Evolutionary conservation across 2,113 vertebrate species (phyloP), one percentile per base, ranked within the genome.

Genomic region (Podarcis cretensis): DNA sequence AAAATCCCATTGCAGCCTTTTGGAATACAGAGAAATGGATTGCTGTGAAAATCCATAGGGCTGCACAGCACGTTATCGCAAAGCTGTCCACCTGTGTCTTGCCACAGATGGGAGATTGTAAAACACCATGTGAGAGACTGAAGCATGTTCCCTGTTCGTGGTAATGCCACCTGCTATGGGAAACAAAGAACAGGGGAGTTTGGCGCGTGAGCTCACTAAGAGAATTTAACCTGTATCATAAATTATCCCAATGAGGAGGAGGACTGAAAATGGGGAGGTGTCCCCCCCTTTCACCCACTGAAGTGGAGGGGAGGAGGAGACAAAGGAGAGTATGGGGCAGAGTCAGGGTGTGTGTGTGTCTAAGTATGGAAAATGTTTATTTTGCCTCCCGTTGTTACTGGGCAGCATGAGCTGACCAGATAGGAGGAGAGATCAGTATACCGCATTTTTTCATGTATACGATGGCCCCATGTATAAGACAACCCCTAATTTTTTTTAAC

Each of bases 21-120:
- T 88, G 81, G 87, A 83, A 83, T 83, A 88, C 57, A 83, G 71
- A 23, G 57, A 82, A 89, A 89, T 88, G 0, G 86, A 59, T 57
- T 87, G 43, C 77, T 32, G 84, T 74, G 79, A 78, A 93, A 95
- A 91, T 92, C 83, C 89, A 91, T 87, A 43, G 74, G 73, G 23
- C n/a, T 89, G 40, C 82, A 87, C 73, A 43, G 87, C 12, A 84
- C 65, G 25, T 59, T 92, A 89, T 68, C 66, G 83, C 84, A 93
- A 93, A 95, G 48, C 89, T 91, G 83, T 86, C 92, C 0, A 1
- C 78, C 18, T 92, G 88, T 91, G 93, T 76, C 40, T 84, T 87
- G 89, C n/a, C 81, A 81, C 66, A 88, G 92, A 89, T 25, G 69
- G 86, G 89, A 88, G 86, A 68, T 3, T 78, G 76, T 86, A 87